Evolutionary conservation across 2,797 vertebrate genomes (phyloP), one percentile per base, ranked within the genome.

Genomic region (Cyprinella venusta): DNA sequence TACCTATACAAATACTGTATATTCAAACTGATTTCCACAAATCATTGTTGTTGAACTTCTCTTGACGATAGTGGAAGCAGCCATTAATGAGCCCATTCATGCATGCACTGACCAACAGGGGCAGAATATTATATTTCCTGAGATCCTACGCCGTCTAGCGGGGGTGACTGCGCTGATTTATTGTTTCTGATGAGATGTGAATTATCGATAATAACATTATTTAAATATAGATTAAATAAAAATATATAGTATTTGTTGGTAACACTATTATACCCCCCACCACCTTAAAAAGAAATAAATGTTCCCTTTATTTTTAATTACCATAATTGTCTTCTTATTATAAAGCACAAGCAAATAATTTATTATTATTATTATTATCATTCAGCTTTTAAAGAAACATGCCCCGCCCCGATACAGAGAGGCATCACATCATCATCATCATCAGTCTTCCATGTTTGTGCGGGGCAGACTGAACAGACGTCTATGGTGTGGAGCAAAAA

Each of bases 401-500:
- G 36, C 56, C 13, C 24, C 36, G 13, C 12, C 26, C 24, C 24
- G 24, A 54, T 15, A 64, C 12, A 6, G 4, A 64, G 26, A 2
- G 7, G 24, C 52, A 50, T 40, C 26, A 67, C 30, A 33, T 33
- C 30, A 33, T 33, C 36, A 36, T 36, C 72, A 59, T 83, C 52
- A 75, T 33, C 30, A 48, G 48, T 69, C 75, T 1, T 59, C 64
- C 86, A 87, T 88, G 19, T 86, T 80, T 82, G 76, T 86, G 83
- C 76, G 67, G 82, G 72, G 50, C 13, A 77, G 8, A 19, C 52
- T 78, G 72, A 83, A 68, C 67, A 50, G 65, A 63, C 19, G 33
- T n/a, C n/a, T n/a, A n/a, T n/a, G n/a, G n/a, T 61, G 52, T 16
- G 7, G 69, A 21, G 45, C 87, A 88, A 64, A 88, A 77, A 90